phyloP scores from a whole-genome alignment of 2,797 vertebrate species.

The Pseudotriccus pelzelni region DNA sequence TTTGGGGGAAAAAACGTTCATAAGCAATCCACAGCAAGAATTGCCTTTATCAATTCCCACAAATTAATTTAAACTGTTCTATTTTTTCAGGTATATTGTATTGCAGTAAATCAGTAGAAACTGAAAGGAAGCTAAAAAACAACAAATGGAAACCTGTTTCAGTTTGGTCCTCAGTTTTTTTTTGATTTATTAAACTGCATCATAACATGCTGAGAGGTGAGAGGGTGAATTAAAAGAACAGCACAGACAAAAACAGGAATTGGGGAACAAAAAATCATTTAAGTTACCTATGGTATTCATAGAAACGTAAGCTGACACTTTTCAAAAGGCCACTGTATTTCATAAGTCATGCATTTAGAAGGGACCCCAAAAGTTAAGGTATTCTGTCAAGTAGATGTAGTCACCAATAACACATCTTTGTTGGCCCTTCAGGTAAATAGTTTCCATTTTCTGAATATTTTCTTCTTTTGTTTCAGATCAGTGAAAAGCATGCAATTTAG shows the following conservation, averaged over 20 bases:
- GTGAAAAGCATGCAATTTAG: not conserved
- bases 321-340: not conserved
- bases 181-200: not conserved
- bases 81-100: conserved; percentile 17
- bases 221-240: not conserved
- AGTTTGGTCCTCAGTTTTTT: not conserved
- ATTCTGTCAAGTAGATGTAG: not conserved
- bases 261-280: not conserved
- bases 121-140: not conserved
- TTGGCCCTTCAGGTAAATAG: not conserved
- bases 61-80: not conserved
- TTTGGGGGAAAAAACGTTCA: not conserved
- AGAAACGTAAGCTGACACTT: not conserved
- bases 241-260: not conserved
- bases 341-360: not conserved
- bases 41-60: not conserved
- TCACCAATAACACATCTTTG: not conserved
- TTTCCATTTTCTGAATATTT: not conserved
- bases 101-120: conserved; percentile 34
- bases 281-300: not conserved
- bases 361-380: rapidly evolving
- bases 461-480: not conserved
- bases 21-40: not conserved
- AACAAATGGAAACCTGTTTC: not conserved
- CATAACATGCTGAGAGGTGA: not conserved